Conservation (phyloP, 2,888 invertebrate species). For the Geotrupes spiniger region DNA sequence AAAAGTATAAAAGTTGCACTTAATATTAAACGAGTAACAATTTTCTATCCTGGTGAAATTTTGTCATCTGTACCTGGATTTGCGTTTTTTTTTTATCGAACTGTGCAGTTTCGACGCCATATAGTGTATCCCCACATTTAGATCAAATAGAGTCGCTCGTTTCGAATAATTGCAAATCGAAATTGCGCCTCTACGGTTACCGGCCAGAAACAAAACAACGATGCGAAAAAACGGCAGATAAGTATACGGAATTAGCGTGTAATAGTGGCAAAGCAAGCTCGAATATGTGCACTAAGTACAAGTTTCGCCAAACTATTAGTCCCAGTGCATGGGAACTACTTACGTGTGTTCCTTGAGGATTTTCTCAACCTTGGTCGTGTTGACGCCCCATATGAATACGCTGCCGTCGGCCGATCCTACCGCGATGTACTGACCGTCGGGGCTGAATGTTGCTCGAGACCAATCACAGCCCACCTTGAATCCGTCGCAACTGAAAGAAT, state of each 20-base stretch:
- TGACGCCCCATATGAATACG: conserved; percentile 88
- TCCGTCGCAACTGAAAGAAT: conserved; percentile 76
- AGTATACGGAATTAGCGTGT: neutral
- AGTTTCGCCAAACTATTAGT: conserved; percentile 3
- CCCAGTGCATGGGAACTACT: conserved; percentile 47
- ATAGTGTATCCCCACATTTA: no score
- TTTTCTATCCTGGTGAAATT: no score
- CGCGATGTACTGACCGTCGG: conserved; percentile 82
- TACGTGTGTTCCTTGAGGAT: conserved; percentile 79
- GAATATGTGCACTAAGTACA: conserved; percentile 4
- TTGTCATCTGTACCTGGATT: no score
- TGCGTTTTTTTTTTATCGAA: no score
- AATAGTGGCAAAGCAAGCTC: conserved; percentile 2
- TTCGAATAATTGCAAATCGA: no score
- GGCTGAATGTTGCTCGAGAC: conserved; percentile 89
- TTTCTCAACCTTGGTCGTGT: conserved; percentile 70
- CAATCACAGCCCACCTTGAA: conserved; percentile 96
- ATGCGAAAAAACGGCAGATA: no score
- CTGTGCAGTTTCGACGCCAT: no score
- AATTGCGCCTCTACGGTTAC: no score
- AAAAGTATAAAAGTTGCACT: no score
- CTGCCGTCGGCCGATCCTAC: conserved; percentile 92
- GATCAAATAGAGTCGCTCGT: no score
- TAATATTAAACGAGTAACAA: no score
- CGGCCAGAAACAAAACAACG: no score